A percentile compares a stretch with the other conserved stretches of the same genome.
Conservation (phyloP, 2,888 invertebrate species). For the Pterostichus niger region DNA sequence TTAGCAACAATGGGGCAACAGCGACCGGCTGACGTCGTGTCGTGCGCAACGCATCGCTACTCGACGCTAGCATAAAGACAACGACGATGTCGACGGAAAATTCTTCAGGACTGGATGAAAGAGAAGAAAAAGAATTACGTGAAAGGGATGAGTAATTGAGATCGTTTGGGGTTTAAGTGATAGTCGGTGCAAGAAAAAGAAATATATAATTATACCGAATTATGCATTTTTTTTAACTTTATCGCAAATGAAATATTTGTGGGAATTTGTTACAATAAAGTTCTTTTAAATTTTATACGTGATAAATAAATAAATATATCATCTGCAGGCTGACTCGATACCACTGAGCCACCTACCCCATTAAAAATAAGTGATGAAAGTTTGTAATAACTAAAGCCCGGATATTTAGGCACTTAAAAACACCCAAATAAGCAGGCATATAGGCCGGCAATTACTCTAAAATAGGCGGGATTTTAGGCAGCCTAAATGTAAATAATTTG, state of each 20-base stretch:
- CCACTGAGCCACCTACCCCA: too few species aligned
- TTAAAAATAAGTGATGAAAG: too few species aligned
- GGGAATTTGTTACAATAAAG: not conserved
- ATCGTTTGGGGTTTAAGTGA: conserved; percentile 44
- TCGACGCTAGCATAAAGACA: too few species aligned
- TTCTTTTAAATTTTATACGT: not conserved
- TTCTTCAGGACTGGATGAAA: conserved; percentile 28
- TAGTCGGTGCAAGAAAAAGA: not conserved
- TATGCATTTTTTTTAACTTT: not conserved
- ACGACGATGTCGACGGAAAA: not conserved
- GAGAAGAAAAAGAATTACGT: conserved; percentile 28
- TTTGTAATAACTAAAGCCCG: too few species aligned
- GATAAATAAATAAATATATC: too few species aligned
- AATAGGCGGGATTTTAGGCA: too few species aligned
- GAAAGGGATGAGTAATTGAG: conserved; percentile 50
- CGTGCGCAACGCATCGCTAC: conserved; percentile 7
- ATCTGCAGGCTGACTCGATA: too few species aligned
- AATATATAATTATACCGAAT: conserved; percentile 16
- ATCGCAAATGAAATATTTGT: conserved; percentile 1
- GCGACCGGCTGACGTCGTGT: not conserved
- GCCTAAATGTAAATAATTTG: too few species aligned
- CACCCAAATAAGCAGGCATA: too few species aligned
- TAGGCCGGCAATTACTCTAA: too few species aligned
- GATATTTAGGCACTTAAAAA: too few species aligned
- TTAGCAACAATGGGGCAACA: conserved; percentile 52